Evolutionary conservation across 2,113 vertebrate species (phyloP).

Genomic region (Campylomormyrus numenius): DNA sequence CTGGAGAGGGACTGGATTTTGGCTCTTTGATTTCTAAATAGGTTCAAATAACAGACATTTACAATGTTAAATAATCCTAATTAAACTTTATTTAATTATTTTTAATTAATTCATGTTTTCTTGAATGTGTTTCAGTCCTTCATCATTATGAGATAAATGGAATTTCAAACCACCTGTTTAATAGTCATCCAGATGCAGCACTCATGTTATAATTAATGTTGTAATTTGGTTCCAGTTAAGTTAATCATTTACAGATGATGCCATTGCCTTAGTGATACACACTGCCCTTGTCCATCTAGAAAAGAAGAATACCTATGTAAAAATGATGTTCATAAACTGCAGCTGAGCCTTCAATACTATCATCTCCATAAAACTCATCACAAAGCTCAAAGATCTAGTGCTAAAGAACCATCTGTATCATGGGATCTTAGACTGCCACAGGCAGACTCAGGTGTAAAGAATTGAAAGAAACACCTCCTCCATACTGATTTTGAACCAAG

Average conservation of each 20-base stretch:
- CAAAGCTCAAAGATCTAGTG: no score
- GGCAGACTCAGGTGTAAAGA: no score
- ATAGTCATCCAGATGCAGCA: not conserved
- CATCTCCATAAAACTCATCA: no score
- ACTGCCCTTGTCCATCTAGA: not conserved
- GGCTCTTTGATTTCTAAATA: not conserved
- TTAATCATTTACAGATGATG: not conserved
- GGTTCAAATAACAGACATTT: not conserved
- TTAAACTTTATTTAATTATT: not conserved
- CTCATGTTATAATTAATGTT: not conserved
- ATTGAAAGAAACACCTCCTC: not conserved
- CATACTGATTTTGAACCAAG: not conserved
- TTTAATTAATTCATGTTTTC: constrained; percentile 3
- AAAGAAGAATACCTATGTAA: not conserved
- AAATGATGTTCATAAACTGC: not conserved
- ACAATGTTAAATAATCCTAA: not conserved
- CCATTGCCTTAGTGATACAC: not conserved
- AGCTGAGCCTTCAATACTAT: not conserved
- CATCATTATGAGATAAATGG: not conserved
- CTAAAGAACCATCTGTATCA: no score
- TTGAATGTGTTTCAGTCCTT: not conserved
- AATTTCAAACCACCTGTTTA: not conserved
- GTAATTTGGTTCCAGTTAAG: not conserved
- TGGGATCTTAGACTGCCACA: no score
- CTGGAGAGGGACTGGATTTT: not conserved